These are phyloP conservation scores for Uria aalge DNA, from an alignment of 2,113 vertebrate genomes.

Conservation along the genomic window DNA sequence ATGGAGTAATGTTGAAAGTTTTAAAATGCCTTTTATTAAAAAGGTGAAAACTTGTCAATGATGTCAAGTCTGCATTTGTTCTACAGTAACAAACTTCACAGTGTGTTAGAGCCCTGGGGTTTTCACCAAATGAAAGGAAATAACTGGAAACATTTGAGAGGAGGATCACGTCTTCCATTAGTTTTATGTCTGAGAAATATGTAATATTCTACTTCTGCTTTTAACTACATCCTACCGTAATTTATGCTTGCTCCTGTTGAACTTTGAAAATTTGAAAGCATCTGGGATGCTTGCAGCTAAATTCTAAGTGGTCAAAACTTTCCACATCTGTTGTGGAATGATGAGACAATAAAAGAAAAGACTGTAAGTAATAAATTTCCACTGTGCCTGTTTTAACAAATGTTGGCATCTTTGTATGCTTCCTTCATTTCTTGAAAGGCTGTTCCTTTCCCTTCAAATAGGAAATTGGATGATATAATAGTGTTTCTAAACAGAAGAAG, in stretches of 20 bases:
- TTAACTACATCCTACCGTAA: neutral
- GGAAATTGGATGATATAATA: neutral
- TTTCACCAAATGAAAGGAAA: neutral
- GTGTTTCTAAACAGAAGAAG: neutral
- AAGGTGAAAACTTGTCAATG: neutral
- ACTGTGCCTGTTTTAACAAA: neutral
- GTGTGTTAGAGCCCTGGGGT: neutral
- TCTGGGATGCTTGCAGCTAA: neutral
- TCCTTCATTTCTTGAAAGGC: neutral
- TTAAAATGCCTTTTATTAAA: conserved; percentile 28
- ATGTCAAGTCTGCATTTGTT: neutral
- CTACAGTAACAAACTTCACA: neutral
- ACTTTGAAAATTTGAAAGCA: neutral
- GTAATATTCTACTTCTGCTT: neutral
- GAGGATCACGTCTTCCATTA: neutral
- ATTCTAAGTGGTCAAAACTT: neutral
- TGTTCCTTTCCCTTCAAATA: neutral
- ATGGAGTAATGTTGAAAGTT: neutral
- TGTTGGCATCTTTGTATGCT: neutral
- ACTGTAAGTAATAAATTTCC: neutral
- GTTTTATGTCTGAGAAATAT: neutral
- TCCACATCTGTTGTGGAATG: neutral
- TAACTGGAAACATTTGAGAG: neutral
- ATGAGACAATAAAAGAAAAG: neutral
- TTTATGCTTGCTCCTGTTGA: neutral